These are phyloP conservation scores for Synanthedon myopaeformis DNA, from an alignment of 2,888 invertebrate species.

Conservation along the genomic window DNA sequence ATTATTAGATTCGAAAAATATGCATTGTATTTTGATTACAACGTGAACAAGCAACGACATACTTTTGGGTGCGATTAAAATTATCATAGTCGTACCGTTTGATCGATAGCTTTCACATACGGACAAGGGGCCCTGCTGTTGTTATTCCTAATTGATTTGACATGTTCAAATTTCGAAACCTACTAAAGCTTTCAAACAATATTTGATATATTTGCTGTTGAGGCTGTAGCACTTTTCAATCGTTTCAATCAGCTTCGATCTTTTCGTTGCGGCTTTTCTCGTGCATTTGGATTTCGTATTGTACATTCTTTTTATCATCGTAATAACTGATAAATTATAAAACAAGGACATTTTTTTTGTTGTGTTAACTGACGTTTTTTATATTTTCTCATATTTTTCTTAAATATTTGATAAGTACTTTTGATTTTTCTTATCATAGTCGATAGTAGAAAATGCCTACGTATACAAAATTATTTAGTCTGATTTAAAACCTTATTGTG, in stretches of 20 bases:
- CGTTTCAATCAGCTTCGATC: too few species aligned
- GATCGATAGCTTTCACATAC: background rate
- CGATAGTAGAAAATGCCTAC: background rate
- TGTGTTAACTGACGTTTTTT: too few species aligned
- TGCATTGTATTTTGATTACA: background rate
- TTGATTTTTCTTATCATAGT: too few species aligned
- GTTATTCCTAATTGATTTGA: slow-evolving; percentile 53
- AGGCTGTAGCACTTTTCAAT: too few species aligned
- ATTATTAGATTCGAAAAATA: background rate
- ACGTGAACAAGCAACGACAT: background rate
- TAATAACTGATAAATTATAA: too few species aligned
- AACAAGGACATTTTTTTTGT: too few species aligned
- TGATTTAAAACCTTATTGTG: slow-evolving; percentile 16
- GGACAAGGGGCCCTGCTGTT: slow-evolving; percentile 8
- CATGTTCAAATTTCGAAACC: slow-evolving; percentile 23
- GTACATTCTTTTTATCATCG: too few species aligned
- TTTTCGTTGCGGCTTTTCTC: too few species aligned
- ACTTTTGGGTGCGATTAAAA: background rate
- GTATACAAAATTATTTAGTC: background rate
- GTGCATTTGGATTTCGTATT: too few species aligned
- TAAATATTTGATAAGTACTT: too few species aligned
- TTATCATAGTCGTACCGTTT: background rate
- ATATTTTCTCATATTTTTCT: too few species aligned
- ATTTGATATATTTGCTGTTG: too few species aligned
- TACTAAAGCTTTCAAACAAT: background rate